phyloP scores from a whole-genome alignment of 2,888 invertebrate genomes.

The Empis stercorea region DNA sequence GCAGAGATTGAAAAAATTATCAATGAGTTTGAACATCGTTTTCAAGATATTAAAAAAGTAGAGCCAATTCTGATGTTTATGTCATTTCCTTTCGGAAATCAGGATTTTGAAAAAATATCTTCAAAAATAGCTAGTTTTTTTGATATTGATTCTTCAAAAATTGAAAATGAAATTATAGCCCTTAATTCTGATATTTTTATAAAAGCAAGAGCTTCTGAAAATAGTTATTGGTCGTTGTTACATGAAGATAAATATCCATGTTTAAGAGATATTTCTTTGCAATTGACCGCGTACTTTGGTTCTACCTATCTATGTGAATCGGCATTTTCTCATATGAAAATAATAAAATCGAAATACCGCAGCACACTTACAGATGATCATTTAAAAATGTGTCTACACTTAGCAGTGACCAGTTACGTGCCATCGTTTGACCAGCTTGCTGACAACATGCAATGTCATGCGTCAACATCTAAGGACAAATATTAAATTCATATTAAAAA shows the following conservation, averaged over 20 bases:
- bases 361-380: background rate
- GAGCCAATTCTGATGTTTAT: background rate
- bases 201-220: background rate
- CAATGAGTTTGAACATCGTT: background rate
- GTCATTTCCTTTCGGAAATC: background rate
- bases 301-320: slow-evolving; percentile 1
- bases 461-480: background rate
- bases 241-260: background rate
- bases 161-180: background rate
- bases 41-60: background rate
- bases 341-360: background rate
- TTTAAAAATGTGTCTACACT: background rate
- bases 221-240: background rate
- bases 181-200: background rate
- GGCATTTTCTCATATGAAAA: background rate
- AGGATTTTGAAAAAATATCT: background rate
- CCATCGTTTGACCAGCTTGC: background rate
- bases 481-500: background rate
- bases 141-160: background rate
- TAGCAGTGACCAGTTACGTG: background rate
- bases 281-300: background rate
- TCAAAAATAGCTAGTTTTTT: background rate
- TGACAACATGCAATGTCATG: background rate
- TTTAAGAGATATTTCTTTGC: background rate
- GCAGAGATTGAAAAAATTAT: background rate